Evolutionary conservation across 2,888 invertebrate genomes (phyloP).

Genomic region (Zygaena filipendulae): DNA sequence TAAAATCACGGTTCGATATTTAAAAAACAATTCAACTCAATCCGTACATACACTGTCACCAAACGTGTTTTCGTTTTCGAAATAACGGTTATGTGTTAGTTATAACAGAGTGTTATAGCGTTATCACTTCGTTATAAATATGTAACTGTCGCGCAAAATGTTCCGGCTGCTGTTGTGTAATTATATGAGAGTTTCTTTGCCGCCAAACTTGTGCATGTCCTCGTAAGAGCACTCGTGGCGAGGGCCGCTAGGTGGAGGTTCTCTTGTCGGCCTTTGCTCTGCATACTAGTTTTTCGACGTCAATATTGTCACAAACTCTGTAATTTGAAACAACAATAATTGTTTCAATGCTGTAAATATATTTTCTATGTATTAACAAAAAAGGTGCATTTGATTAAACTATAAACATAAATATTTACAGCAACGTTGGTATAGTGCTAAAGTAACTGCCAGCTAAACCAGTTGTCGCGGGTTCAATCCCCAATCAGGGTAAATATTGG

Average conservation of each 20-base stretch:
- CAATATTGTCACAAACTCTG: conserved; percentile 87
- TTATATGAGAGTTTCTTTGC: conserved; percentile 63
- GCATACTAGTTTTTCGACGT: conserved; percentile 84
- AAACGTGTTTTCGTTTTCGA: conserved; percentile 26
- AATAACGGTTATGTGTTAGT: conserved; percentile 13
- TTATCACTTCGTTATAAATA: conserved; percentile 10
- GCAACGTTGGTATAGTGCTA: too few relatives aligned
- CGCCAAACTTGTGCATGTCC: conserved; percentile 42
- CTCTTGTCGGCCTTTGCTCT: conserved; percentile 46
- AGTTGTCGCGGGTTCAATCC: too few relatives aligned
- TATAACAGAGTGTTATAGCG: conserved; percentile 10
- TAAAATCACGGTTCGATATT: too few relatives aligned
- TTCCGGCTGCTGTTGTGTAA: conserved; percentile 15
- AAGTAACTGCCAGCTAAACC: too few relatives aligned
- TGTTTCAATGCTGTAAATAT: too few relatives aligned
- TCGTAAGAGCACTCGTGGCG: conserved; percentile 28
- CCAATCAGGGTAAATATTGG: too few relatives aligned
- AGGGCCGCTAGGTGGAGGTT: conserved; percentile 45
- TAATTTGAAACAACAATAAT: too few relatives aligned
- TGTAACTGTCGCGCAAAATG: conserved; percentile 11
- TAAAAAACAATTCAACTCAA: too few relatives aligned
- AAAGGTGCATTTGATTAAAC: too few relatives aligned
- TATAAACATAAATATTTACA: too few relatives aligned
- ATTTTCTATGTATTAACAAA: too few relatives aligned
- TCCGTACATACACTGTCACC: conserved; percentile 40